A percentile compares a stretch with the other conserved stretches of the same genome.
Evolutionary conservation across 2,113 vertebrate species (phyloP).

Genomic region (Suricata suricatta): DNA sequence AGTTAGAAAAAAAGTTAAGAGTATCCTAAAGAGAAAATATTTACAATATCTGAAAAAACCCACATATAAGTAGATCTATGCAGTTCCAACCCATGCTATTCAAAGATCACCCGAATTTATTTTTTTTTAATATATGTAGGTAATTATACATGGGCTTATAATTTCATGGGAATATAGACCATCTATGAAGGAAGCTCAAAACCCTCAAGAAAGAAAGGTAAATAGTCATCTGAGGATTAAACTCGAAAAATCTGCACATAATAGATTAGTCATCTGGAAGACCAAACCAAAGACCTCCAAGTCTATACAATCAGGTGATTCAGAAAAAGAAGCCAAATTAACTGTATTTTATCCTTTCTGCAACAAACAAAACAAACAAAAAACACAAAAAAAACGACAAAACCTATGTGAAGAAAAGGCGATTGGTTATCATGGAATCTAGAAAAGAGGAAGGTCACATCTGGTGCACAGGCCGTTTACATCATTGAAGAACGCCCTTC

Average conservation of each 20-base stretch:
- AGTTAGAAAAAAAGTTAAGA: neutral
- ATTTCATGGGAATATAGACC: neutral
- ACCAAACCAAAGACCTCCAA: neutral
- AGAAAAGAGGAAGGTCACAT: neutral
- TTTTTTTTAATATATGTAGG: neutral
- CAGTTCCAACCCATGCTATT: neutral
- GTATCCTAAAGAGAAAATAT: neutral
- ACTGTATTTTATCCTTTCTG: neutral
- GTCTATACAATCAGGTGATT: neutral
- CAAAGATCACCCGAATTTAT: neutral
- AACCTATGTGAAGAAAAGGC: neutral
- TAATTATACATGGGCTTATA: neutral
- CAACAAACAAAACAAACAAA: neutral
- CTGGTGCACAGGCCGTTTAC: neutral
- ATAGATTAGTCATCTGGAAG: neutral
- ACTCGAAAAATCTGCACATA: constrained; percentile 12
- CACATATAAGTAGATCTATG: neutral
- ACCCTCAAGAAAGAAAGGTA: neutral
- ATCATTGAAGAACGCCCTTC: neutral
- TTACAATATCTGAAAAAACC: neutral
- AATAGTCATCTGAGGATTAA: neutral
- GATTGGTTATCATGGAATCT: neutral
- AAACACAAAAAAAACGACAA: too few species aligned
- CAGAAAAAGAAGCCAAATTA: neutral
- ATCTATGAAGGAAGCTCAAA: neutral